Conservation (phyloP, 1,140 invertebrate species). For the Caenorhabditis brenneri region DNA sequence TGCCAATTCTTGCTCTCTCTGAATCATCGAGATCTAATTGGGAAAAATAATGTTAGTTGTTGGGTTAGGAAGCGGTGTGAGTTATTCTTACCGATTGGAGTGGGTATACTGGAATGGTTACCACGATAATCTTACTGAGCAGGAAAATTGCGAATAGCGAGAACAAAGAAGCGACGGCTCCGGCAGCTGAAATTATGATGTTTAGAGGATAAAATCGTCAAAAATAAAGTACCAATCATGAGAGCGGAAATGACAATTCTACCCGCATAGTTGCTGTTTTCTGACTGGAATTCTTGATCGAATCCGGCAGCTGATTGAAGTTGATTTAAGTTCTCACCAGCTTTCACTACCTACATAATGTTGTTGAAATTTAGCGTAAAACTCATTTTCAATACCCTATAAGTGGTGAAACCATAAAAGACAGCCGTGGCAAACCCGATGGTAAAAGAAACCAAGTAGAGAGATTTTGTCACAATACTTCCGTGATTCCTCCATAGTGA, state of each 20-base stretch:
- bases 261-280: constrained; percentile 60
- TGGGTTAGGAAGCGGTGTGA: not conserved
- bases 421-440: constrained; percentile 62
- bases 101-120: constrained; percentile 57
- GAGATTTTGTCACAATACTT: constrained; percentile 65
- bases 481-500: constrained; percentile 65
- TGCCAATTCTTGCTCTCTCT: constrained; percentile 61
- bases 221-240: constrained; percentile 57
- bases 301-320: constrained; percentile 59
- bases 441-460: constrained; percentile 62
- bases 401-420: constrained; percentile 70
- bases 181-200: not conserved
- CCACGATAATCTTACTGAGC: constrained; percentile 61
- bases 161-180: constrained; percentile 59
- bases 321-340: constrained; percentile 58
- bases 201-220: not conserved
- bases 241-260: constrained; percentile 64
- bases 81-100: constrained; percentile 44
- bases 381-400: constrained; percentile 52
- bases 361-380: not conserved
- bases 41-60: constrained; percentile 18
- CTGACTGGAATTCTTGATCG: constrained; percentile 58
- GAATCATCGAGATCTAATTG: constrained; percentile 46
- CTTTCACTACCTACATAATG: constrained; percentile 60
- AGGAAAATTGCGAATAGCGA: constrained; percentile 59